These are phyloP conservation scores for Phyto melanocephala DNA, from an alignment of 2,888 invertebrate genomes.

Conservation along the genomic window DNA sequence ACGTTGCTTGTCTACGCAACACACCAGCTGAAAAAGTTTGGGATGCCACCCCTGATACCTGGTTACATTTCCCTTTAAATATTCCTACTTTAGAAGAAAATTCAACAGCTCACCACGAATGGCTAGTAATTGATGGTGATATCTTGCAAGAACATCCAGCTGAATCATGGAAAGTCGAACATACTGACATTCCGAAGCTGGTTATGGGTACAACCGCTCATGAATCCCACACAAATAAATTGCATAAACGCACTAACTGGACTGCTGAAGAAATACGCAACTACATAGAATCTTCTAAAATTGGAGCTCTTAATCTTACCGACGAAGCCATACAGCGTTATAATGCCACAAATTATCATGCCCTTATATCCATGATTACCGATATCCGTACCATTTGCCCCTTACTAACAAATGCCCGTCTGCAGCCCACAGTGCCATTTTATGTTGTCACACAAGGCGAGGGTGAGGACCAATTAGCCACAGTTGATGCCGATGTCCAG, in stretches of 20 bases:
- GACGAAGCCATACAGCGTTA: constrained; percentile 83
- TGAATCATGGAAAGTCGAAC: constrained; percentile 82
- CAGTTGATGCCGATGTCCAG: constrained; percentile 85
- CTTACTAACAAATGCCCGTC: constrained; percentile 83
- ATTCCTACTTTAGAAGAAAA: constrained; percentile 81
- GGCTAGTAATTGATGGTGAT: constrained; percentile 87
- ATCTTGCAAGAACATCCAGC: constrained; percentile 84
- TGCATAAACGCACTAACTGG: constrained; percentile 83
- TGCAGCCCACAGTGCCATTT: constrained; percentile 84
- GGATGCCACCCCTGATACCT: constrained; percentile 85
- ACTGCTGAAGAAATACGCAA: constrained; percentile 83
- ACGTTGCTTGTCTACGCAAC: constrained; percentile 82
- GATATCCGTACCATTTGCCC: constrained; percentile 90
- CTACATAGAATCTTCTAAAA: constrained; percentile 80
- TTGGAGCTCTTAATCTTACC: constrained; percentile 83
- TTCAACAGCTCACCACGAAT: constrained; percentile 82
- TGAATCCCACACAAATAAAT: constrained; percentile 83
- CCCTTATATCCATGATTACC: constrained; percentile 86
- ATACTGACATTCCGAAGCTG: constrained; percentile 79
- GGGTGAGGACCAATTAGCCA: constrained; percentile 80
- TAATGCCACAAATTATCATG: constrained; percentile 84
- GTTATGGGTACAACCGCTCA: constrained; percentile 88
- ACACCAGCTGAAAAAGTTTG: constrained; percentile 82
- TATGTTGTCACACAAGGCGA: constrained; percentile 85
- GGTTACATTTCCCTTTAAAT: constrained; percentile 83